Evolutionary conservation across 2,113 vertebrate genomes (phyloP).

Genomic region (Eulacestoma nigropectus): DNA sequence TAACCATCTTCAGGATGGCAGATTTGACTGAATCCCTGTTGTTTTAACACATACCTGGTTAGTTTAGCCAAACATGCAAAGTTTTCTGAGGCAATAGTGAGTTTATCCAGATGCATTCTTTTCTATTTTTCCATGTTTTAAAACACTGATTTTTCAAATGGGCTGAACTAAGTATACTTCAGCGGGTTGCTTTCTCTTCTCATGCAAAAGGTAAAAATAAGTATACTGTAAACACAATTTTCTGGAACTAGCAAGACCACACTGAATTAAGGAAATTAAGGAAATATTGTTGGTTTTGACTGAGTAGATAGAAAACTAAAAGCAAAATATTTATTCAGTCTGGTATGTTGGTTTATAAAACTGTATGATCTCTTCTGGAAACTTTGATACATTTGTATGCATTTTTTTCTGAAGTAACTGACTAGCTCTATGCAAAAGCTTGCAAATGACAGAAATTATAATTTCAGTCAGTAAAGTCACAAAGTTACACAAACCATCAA

Average conservation of each 20-base stretch:
- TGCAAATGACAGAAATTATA: not conserved
- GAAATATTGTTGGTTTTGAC: not conserved
- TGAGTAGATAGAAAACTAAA: not conserved
- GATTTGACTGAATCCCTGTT: not conserved
- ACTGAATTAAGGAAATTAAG: conserved; percentile 6
- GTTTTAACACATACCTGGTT: not conserved
- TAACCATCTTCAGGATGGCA: not conserved
- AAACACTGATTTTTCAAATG: not conserved
- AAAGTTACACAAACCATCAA: not conserved
- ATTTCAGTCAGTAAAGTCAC: not conserved
- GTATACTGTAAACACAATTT: not conserved
- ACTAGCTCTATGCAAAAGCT: not conserved
- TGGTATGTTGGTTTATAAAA: not conserved
- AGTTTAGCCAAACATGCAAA: not conserved
- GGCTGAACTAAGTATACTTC: not conserved
- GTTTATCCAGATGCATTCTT: not conserved
- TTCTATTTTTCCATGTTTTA: not conserved
- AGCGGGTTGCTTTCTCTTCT: not conserved
- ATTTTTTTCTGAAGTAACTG: not conserved
- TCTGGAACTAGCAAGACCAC: not conserved
- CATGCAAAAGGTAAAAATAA: not conserved
- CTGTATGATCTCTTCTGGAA: not conserved
- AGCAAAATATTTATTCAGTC: conserved; percentile 36
- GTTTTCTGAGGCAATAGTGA: not conserved
- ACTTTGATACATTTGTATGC: not conserved